These are phyloP conservation scores for Papilio elwesi DNA, from an alignment of 2,888 invertebrate species.

Conservation along the genomic window DNA sequence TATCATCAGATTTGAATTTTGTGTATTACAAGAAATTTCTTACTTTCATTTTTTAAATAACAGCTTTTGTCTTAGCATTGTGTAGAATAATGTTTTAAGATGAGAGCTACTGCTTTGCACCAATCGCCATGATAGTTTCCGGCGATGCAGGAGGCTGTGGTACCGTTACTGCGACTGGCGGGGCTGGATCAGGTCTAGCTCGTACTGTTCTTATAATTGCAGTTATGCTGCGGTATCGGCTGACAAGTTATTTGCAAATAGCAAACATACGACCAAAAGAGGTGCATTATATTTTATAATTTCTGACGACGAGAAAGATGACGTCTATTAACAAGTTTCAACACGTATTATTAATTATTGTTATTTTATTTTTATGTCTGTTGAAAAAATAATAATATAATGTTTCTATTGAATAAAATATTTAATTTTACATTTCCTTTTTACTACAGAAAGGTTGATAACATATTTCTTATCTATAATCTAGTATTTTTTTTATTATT, in stretches of 20 bases:
- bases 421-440: no score
- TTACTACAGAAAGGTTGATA: no score
- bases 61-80: background rate
- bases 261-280: constrained; percentile 43
- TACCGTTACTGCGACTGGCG: constrained; percentile 73
- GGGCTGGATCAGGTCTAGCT: constrained; percentile 59
- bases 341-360: no score
- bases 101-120: constrained; percentile 51
- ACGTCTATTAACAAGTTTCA: no score
- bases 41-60: no score
- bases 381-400: no score
- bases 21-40: no score
- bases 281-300: constrained; percentile 47
- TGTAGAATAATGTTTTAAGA: background rate
- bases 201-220: constrained; percentile 81
- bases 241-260: constrained; percentile 55
- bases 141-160: constrained; percentile 59
- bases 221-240: constrained; percentile 69
- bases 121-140: constrained; percentile 57
- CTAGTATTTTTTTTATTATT: no score
- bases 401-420: no score
- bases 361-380: no score
- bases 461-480: no score
- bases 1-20: no score
- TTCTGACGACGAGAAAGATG: background rate